phyloP scores from a whole-genome alignment of 2,113 vertebrate genomes.

The Telmatochromis brichardi region DNA sequence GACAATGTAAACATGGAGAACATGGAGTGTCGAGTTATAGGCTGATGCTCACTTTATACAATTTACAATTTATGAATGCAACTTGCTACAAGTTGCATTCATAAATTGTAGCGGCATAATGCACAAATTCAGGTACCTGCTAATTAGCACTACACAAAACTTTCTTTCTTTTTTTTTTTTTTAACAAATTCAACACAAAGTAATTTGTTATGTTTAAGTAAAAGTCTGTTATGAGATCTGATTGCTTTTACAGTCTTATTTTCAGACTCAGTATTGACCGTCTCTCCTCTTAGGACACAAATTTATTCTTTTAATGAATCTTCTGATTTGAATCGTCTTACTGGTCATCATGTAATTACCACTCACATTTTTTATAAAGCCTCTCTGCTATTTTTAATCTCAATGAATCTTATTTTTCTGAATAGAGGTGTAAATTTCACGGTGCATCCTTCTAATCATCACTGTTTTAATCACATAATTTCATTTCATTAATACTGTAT shows the following conservation, averaged over 20 bases:
- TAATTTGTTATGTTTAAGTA: not conserved
- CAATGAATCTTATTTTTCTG: not conserved
- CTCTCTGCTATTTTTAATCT: not conserved
- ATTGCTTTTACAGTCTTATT: not conserved
- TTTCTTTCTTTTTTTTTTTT: not conserved
- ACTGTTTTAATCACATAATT: not conserved
- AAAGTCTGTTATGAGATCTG: not conserved
- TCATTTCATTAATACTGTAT: rapidly evolving
- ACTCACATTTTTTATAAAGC: not conserved
- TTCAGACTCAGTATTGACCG: not conserved
- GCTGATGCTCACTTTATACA: not conserved
- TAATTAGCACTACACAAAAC: not conserved
- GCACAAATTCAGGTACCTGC: not conserved
- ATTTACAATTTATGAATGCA: too few species aligned
- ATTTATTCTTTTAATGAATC: not conserved
- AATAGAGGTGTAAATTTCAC: not conserved
- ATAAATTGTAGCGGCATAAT: rapidly evolving
- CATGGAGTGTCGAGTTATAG: rapidly evolving
- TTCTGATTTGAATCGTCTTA: rapidly evolving
- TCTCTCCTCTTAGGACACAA: not conserved
- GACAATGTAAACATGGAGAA: rapidly evolving
- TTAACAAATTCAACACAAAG: not conserved
- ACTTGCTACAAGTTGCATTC: rapidly evolving
- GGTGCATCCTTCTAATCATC: rapidly evolving
- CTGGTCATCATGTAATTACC: not conserved